Evolutionary conservation across 2,113 vertebrate species (phyloP).

Genomic region (Hirundichthys speculiger): DNA sequence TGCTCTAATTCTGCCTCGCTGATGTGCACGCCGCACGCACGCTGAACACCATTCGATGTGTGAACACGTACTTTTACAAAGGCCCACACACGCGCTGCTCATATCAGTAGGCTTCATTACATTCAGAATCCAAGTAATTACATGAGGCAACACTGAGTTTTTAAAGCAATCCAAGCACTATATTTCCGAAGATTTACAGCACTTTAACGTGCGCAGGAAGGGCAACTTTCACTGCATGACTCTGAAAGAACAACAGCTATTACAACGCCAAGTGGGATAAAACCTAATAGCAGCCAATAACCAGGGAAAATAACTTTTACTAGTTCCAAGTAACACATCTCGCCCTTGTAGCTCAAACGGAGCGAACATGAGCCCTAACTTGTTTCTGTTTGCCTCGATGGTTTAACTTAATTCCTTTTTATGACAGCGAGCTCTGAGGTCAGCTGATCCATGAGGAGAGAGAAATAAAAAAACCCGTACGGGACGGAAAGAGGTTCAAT

Average conservation of each 20-base stretch:
- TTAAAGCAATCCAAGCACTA: conserved; percentile 35
- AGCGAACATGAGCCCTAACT: conserved; percentile 2
- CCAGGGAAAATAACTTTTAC: conserved; percentile 48
- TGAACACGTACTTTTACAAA: no score
- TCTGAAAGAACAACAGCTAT: conserved; percentile 44
- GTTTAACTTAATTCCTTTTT: conserved; percentile 37
- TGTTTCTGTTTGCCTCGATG: conserved; percentile 25
- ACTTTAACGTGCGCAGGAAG: conserved; percentile 19
- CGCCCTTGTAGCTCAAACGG: neutral
- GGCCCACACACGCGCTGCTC: conserved; percentile 27
- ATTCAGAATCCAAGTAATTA: conserved; percentile 36
- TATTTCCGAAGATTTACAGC: conserved; percentile 37
- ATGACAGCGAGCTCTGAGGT: conserved; percentile 24
- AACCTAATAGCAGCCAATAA: conserved; percentile 57
- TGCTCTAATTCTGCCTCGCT: no score
- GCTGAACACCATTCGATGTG: no score
- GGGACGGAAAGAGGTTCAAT: neutral
- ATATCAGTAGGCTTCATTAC: neutral
- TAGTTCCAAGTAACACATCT: conserved; percentile 52
- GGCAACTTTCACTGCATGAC: conserved; percentile 27
- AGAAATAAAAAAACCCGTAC: neutral
- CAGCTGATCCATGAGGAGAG: conserved; percentile 3
- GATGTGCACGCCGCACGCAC: no score
- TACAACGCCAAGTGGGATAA: conserved; percentile 46
- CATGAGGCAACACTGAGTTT: conserved; percentile 26